Evolutionary conservation across 2,888 invertebrate species (phyloP).

Genomic region (Resseliella maxima): DNA sequence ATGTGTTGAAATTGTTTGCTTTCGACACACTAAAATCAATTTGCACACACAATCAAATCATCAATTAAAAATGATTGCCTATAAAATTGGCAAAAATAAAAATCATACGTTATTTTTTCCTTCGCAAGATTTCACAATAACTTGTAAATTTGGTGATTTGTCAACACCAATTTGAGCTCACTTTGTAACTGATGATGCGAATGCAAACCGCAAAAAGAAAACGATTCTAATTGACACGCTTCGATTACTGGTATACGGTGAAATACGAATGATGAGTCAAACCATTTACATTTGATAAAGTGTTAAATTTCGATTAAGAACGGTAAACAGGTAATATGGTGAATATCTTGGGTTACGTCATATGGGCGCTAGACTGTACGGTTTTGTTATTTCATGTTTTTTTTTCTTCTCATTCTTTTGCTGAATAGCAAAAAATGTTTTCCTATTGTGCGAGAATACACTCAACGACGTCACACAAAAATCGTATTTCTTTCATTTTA

Average conservation of each 20-base stretch:
- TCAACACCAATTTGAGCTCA: not conserved
- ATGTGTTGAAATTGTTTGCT: not conserved
- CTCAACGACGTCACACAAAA: not conserved
- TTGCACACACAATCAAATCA: not conserved
- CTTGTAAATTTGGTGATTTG: not conserved
- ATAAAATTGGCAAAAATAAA: not conserved
- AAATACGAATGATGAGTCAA: not conserved
- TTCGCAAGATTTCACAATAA: not conserved
- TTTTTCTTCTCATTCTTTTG: not conserved
- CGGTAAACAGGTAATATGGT: not conserved
- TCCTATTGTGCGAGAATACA: not conserved
- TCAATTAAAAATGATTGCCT: not conserved
- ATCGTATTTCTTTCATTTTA: constrained; percentile 15
- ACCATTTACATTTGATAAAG: not conserved
- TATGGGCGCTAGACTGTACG: not conserved
- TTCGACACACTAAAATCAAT: not conserved
- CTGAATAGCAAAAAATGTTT: not conserved
- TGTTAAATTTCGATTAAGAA: constrained; percentile 23
- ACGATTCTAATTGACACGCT: not conserved
- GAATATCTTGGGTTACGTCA: not conserved
- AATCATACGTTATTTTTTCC: not conserved
- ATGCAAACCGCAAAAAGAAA: not conserved
- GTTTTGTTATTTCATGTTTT: not conserved
- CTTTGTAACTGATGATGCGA: too few relatives aligned
- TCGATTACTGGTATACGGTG: not conserved